phyloP scores from a whole-genome alignment of 2,797 vertebrate species.

The Oryzias sinensis region DNA sequence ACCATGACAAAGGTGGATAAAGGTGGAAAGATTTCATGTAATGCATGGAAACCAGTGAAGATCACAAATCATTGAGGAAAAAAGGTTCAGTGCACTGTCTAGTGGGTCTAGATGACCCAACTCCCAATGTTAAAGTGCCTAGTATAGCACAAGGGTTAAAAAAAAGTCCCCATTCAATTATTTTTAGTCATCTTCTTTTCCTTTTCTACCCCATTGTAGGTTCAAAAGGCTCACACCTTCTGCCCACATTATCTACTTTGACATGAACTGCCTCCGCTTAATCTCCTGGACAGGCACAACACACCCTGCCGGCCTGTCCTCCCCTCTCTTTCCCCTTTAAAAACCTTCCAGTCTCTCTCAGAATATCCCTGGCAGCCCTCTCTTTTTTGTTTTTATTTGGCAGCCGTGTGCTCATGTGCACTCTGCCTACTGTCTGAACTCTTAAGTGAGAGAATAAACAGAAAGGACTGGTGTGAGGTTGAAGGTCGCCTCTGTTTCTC shows the following conservation, averaged over 20 bases:
- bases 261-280: slow-evolving; percentile 25
- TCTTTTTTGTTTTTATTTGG: slow-evolving; percentile 12
- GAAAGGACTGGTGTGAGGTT: slow-evolving; percentile 15
- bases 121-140: too few relatives aligned
- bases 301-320: slow-evolving; percentile 13
- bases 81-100: too few relatives aligned
- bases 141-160: too few relatives aligned
- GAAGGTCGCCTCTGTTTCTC: slow-evolving; percentile 66
- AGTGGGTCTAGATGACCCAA: too few relatives aligned
- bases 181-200: slow-evolving; percentile 10
- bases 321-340: slow-evolving; percentile 7
- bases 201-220: slow-evolving; percentile 24
- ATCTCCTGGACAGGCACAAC: slow-evolving; percentile 47
- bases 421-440: slow-evolving; percentile 29
- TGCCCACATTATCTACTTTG: slow-evolving; percentile 34
- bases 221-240: slow-evolving; percentile 23
- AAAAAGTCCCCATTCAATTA: slow-evolving; percentile 20
- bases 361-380: not conserved
- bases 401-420: slow-evolving; percentile 21
- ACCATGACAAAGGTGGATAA: too few relatives aligned
- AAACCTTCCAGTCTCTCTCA: slow-evolving; percentile 12
- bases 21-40: too few relatives aligned
- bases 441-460: slow-evolving; percentile 46
- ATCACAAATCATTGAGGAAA: too few relatives aligned
- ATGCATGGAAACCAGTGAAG: too few relatives aligned